Evolutionary conservation across 2,113 vertebrate genomes (phyloP), one percentile per base, ranked within the genome.

Genomic region (Grammomys surdaster): DNA sequence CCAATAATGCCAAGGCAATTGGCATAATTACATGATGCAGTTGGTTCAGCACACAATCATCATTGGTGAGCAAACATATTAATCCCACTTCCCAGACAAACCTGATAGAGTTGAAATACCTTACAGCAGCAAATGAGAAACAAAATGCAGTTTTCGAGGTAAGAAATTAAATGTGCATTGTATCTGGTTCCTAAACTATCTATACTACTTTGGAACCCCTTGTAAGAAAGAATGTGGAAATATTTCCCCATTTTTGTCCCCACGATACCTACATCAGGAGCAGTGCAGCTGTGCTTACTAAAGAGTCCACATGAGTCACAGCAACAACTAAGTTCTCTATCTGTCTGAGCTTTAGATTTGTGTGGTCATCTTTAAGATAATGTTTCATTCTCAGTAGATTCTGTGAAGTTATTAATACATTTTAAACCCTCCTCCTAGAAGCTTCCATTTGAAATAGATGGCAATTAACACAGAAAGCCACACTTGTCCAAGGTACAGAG

Each of bases 71-170:
- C 17, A n/a, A 69, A 19, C 26, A 58, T 70, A 43, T 1, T 46
- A 14, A 58, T 10, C 36, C 17, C 54, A 31, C 65, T 70, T 3
- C 14, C 4, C 16, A 73, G 22, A 72, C 13, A 43, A 63, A 22
- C 8, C 19, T 16, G 0, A 17, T 40, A 67, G 13, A 17, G 48
- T 87, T 24, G 75, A 8, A 81, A 43, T 80, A 54, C 12, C 40
- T 11, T 82, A 54, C 17, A 31, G 20, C 1, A 60, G 13, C 91
- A n/a, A 20, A 1, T 60, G 58, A 58, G 22, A 54, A 8, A 63
- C 0, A 17, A 17, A 69, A 4, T 56, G 1, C 16, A 20, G 43
- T 43, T 69, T 40, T 40, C 1, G 36, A 40, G 9, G 7, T 5
- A 81, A 88, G 40, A 72, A 1, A 28, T 60, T 72, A 90, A 36